A percentile compares a stretch with the other conserved stretches of the same genome.
phyloP scores from a whole-genome alignment of 2,888 invertebrate genomes.

The Acleris emargana region DNA sequence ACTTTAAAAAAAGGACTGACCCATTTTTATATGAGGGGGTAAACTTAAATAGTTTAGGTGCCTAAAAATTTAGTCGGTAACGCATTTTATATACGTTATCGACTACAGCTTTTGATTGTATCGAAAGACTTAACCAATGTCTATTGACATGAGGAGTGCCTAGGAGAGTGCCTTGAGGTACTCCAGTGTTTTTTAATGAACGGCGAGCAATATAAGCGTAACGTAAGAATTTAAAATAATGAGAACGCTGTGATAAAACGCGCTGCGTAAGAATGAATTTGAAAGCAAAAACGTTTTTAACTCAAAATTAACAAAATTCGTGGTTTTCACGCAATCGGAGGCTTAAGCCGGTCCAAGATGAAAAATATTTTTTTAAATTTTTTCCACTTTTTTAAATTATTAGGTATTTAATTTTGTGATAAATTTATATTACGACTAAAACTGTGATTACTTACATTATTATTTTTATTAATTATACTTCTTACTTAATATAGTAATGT shows the following conservation, averaged over 20 bases:
- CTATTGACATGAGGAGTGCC: constrained; percentile 53
- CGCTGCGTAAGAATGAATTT: constrained; percentile 52
- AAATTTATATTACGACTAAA: constrained; percentile 65
- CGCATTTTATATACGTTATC: background rate
- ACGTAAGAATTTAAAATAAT: constrained; percentile 51
- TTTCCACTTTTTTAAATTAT: constrained; percentile 44
- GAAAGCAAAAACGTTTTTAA: constrained; percentile 47
- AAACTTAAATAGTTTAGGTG: constrained; percentile 8
- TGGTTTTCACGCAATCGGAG: constrained; percentile 54
- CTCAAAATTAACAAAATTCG: constrained; percentile 46
- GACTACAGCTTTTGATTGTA: constrained; percentile 4
- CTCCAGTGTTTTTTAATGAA: constrained; percentile 50
- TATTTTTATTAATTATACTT: constrained; percentile 51
- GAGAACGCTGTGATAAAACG: constrained; percentile 73
- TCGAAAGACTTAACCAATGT: constrained; percentile 11
- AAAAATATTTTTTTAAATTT: constrained; percentile 46
- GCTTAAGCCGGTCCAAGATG: constrained; percentile 58
- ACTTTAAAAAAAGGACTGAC: constrained; percentile 23
- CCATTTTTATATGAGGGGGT: background rate
- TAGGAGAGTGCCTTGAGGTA: constrained; percentile 69
- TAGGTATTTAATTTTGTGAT: constrained; percentile 64
- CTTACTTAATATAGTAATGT: constrained; percentile 49
- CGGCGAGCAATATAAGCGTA: constrained; percentile 50
- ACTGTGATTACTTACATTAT: constrained; percentile 68
- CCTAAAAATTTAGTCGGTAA: constrained; percentile 12